phyloP scores from a whole-genome alignment of 2,888 invertebrate genomes.

The Ectobius pallidus region DNA sequence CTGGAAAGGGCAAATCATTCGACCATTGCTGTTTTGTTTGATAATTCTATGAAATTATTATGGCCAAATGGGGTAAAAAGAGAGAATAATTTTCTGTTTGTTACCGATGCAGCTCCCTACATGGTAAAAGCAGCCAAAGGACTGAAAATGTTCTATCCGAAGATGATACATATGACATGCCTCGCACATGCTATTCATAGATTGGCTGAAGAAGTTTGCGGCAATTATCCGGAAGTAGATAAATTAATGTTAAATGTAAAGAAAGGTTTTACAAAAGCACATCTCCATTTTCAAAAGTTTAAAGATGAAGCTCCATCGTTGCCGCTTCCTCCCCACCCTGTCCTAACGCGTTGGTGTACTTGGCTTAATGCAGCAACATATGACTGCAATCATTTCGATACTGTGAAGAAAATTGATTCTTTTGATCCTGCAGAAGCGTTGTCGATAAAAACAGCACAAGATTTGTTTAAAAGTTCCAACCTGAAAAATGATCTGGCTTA shows the following conservation, averaged over 20 bases:
- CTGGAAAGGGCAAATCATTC: background rate
- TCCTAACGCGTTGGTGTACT: no score
- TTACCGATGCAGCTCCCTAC: background rate
- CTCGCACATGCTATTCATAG: background rate
- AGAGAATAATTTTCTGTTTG: background rate
- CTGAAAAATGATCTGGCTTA: conserved; percentile 4
- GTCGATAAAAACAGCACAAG: background rate
- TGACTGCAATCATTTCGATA: no score
- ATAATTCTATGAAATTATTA: background rate
- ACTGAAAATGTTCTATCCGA: background rate
- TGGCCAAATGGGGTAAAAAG: background rate
- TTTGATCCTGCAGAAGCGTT: background rate
- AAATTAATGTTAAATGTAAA: no score
- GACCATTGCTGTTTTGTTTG: background rate
- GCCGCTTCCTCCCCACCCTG: no score
- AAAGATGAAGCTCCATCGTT: no score
- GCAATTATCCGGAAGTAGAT: background rate
- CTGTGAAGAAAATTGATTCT: background rate
- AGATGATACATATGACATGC: background rate
- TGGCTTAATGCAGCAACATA: no score
- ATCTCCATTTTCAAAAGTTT: no score
- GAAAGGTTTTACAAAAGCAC: no score
- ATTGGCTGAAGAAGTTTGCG: background rate
- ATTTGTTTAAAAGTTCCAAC: background rate
- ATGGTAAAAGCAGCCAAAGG: background rate